Percentiles rank a stretch among this genome's conserved stretches.
These are phyloP conservation scores for Bombus difficillimus DNA, from an alignment of 1,140 invertebrate genomes.

Conservation along the genomic window DNA sequence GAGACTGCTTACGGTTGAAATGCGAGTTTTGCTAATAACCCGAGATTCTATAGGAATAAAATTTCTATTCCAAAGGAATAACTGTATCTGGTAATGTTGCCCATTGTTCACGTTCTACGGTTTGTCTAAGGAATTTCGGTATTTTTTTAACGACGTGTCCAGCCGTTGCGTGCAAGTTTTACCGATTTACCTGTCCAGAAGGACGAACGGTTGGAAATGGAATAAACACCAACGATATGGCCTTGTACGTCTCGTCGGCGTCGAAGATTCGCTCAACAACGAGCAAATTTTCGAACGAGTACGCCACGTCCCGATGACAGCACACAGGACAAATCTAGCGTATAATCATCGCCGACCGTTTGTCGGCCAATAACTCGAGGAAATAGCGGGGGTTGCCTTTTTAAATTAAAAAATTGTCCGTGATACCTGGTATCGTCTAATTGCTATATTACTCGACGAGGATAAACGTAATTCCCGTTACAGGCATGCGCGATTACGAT, in stretches of 20 bases:
- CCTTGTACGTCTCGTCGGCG: not conserved
- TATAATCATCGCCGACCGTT: too few relatives aligned
- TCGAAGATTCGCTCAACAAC: too few relatives aligned
- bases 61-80: not conserved
- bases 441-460: not conserved
- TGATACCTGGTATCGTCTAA: slow-evolving; percentile 14
- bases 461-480: not conserved
- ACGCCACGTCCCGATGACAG: too few relatives aligned
- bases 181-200: not conserved
- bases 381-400: not conserved
- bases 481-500: too few relatives aligned
- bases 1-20: not conserved
- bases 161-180: too few relatives aligned
- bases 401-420: not conserved
- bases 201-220: not conserved
- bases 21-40: not conserved
- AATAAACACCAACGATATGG: not conserved
- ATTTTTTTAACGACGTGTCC: not conserved
- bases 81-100: not conserved
- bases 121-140: not conserved
- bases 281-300: too few relatives aligned
- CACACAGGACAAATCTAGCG: too few relatives aligned
- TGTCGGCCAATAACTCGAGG: too few relatives aligned
- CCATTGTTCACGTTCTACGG: not conserved
- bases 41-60: too few relatives aligned